Evolutionary conservation across 2,797 vertebrate genomes (phyloP), one percentile per base, ranked within the genome.

Genomic region (Falco biarmicus): DNA sequence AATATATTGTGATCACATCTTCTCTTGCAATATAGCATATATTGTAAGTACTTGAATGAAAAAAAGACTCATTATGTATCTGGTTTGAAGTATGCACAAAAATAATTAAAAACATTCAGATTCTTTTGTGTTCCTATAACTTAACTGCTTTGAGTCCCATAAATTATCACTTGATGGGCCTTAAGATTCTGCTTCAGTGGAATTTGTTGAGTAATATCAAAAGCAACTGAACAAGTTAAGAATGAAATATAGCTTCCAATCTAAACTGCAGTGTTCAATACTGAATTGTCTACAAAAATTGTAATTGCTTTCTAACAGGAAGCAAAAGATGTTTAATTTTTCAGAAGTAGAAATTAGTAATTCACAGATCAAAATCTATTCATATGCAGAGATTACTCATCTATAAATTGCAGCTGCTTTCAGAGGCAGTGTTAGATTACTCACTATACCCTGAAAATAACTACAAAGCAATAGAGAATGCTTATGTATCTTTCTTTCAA

Each of bases 371-470:
- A 76, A 85, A 92, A 90, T 73, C 89, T 70, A 94, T 96, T 95
- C 77, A 93, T 89, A 91, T 92, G 94, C 86, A 92, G 95, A 92
- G 89, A 87, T 47, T 64, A 31, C 50, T 95, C 83, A 80, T 95
- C 94, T 93, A 68, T 83, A 92, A 93, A 95, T 70, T 90, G 90
- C 90, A 90, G 73, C 89, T 97, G 90, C 94, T 88, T 81, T 89
- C 73, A 91, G 61, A 86, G 71, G 80, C 75, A 74, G 53, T 48
- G 54, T 69, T 95, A 59, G 77, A 90, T 95, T 86, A 84, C 76
- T 94, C 45, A 5, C 50, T 47, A 37, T 15, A 37, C 48, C n/a
- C 82, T 94, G 84, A 80, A 95, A 95, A 96, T 68, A 93, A 89
- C 84, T 83, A 90, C 91, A 89, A 82, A 61, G 28, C 71, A 53